Base-by-base conservation (phyloP, 2,113 vertebrate genomes). In the Brachionichthys hirsutus region DNA sequence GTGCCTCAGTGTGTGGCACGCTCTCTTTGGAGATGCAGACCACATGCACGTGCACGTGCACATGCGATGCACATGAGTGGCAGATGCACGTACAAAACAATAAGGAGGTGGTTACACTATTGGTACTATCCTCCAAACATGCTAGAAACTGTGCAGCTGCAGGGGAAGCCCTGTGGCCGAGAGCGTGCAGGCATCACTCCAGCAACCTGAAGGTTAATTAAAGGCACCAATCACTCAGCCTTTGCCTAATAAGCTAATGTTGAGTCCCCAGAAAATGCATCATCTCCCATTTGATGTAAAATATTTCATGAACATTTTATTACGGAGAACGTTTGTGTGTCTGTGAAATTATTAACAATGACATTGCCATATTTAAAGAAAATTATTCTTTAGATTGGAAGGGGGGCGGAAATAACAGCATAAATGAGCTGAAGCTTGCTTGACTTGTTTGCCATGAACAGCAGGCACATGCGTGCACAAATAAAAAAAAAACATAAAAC, bases 401-500 rank as follows among this genome's bases (percentile, higher is more conserved):
- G 35, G 24, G 35, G n/a, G n/a, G n/a, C n/a, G n/a, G 24, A 41
- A n/a, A 10, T 54, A 1, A 20, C 24, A 68, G 20, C 60, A 42
- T 60, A n/a, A 52, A 17, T 14, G 38, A 48, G 20, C 53, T 63
- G 2, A 73, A 54, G 55, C 56, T 47, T 69, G 70, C 67, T 71
- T 60, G 73, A 49, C 57, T 64, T 70, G 77, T 64, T 80, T 64
- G 69, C 72, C 48, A 52, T 55, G 45, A 80, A 64, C 43, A 82
- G 78, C 66, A 83, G 77, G 81, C 74, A 47, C 81, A 85, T 81
- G 82, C 62, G n/a, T 70, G 81, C 67, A 41, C 65, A 58, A 43
- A 66, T 45, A 54, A 78, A 91, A 54, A 78, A 91, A 67, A 81
- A 75, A 78, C 85, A 85, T 81, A 83, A 69, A 85, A 76, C 82